These are phyloP conservation scores for Gobionotothen gibberifrons DNA, from an alignment of 2,797 vertebrate species.

Conservation along the genomic window DNA sequence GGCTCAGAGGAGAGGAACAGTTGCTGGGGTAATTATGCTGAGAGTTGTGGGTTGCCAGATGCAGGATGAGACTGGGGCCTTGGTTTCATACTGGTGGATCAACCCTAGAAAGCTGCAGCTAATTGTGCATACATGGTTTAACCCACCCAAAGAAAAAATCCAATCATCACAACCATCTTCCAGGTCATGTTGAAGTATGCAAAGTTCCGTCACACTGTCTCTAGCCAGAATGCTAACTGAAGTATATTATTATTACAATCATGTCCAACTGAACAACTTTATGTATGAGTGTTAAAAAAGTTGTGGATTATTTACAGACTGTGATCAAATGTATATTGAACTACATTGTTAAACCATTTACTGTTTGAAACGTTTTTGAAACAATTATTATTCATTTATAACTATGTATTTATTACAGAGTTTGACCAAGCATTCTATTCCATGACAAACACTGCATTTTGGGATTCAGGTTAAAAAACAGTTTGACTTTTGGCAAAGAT, in stretches of 20 bases:
- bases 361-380: neutral
- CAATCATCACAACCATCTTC: constrained; percentile 19
- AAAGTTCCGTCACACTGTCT: neutral
- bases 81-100: constrained; percentile 55
- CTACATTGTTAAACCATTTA: neutral
- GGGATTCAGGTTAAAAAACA: neutral
- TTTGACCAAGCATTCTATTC: constrained; percentile 5
- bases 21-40: constrained; percentile 62
- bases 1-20: constrained; percentile 61
- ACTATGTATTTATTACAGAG: neutral
- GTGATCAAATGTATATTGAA: neutral
- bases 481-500: neutral
- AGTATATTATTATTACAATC: neutral
- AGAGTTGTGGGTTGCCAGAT: constrained; percentile 53
- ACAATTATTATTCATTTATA: constrained; percentile 7
- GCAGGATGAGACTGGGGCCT: constrained; percentile 58
- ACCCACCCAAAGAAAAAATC: constrained; percentile 19
- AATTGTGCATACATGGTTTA: constrained; percentile 31
- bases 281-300: neutral
- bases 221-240: neutral
- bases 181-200: constrained; percentile 4
- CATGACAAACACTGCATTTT: neutral
- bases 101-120: constrained; percentile 46
- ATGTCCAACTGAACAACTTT: neutral
- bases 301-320: neutral